Evolutionary conservation across 2,113 vertebrate genomes (phyloP).

Genomic region (Platichthys flesus): DNA sequence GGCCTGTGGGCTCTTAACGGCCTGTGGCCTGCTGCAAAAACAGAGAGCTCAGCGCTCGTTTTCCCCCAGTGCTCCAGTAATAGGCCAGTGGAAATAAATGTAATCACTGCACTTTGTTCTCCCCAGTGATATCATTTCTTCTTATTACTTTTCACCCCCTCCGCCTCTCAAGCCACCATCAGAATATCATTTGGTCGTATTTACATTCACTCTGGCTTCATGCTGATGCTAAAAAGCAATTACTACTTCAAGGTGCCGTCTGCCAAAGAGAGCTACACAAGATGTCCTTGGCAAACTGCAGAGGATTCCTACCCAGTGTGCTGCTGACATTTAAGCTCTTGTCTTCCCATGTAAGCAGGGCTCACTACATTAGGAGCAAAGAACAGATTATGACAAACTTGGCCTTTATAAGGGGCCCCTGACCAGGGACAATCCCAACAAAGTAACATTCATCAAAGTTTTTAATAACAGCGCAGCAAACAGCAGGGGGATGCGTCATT

Average conservation of each 20-base stretch:
- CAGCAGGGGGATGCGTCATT: conserved; percentile 62
- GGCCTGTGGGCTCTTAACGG: conserved; percentile 46
- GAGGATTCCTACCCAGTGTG: conserved; percentile 42
- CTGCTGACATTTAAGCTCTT: conserved; percentile 74
- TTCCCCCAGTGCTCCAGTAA: conserved; percentile 71
- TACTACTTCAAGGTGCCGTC: conserved; percentile 63
- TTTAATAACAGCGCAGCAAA: conserved; percentile 57
- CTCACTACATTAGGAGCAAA: conserved; percentile 64
- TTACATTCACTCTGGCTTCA: conserved; percentile 72
- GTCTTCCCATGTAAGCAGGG: conserved; percentile 54
- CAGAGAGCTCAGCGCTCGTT: conserved; percentile 64
- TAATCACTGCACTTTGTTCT: conserved; percentile 83
- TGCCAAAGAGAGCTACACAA: conserved; percentile 58
- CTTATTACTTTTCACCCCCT: conserved; percentile 74
- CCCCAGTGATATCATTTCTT: conserved; percentile 73
- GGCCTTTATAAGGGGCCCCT: conserved; percentile 77
- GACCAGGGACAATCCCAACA: conserved; percentile 69
- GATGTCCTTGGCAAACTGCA: conserved; percentile 52
- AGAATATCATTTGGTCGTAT: conserved; percentile 79
- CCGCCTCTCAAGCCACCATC: conserved; percentile 67
- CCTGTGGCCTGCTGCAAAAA: conserved; percentile 61
- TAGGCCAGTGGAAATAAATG: conserved; percentile 80
- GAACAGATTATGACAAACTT: conserved; percentile 76
- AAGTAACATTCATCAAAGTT: conserved; percentile 78
- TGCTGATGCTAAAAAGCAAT: conserved; percentile 72